These are phyloP conservation scores for Falcunculus frontatus DNA, from an alignment of 2,113 vertebrate species.

Conservation along the genomic window DNA sequence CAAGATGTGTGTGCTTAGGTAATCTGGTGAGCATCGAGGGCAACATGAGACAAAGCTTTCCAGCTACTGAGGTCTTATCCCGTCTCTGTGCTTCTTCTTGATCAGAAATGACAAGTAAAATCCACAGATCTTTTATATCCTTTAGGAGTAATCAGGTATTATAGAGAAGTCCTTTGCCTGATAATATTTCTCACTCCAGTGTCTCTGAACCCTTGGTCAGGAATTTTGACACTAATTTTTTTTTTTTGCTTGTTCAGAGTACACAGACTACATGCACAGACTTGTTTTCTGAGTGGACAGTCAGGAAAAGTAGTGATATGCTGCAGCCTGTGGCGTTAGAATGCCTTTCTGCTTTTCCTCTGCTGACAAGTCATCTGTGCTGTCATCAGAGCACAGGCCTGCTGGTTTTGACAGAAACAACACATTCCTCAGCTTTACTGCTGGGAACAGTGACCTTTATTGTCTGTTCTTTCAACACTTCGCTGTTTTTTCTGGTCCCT, in stretches of 20 bases:
- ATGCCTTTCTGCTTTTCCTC: not conserved
- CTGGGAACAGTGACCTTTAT: not conserved
- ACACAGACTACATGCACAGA: not conserved
- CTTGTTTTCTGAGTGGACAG: not conserved
- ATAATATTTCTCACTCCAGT: not conserved
- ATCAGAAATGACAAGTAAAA: not conserved
- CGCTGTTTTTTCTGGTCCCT: not conserved
- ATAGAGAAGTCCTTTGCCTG: not conserved
- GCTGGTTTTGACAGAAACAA: not conserved
- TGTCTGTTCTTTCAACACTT: not conserved
- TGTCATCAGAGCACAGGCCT: accelerated
- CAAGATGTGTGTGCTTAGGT: not conserved
- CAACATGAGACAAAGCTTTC: accelerated
- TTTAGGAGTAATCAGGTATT: not conserved
- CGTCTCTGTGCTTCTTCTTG: not conserved
- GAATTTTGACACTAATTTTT: accelerated
- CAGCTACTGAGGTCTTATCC: not conserved
- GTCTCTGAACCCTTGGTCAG: not conserved
- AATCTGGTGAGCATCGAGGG: not conserved
- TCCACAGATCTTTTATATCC: not conserved
- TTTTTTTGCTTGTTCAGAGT: not conserved
- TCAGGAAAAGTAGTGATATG: not conserved
- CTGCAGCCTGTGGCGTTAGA: not conserved
- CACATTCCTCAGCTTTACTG: not conserved
- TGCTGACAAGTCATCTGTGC: not conserved